A percentile compares a stretch with the other conserved stretches of the same genome.
Evolutionary conservation across 2,113 vertebrate genomes (phyloP).

Genomic region (Solenodon paradoxus): DNA sequence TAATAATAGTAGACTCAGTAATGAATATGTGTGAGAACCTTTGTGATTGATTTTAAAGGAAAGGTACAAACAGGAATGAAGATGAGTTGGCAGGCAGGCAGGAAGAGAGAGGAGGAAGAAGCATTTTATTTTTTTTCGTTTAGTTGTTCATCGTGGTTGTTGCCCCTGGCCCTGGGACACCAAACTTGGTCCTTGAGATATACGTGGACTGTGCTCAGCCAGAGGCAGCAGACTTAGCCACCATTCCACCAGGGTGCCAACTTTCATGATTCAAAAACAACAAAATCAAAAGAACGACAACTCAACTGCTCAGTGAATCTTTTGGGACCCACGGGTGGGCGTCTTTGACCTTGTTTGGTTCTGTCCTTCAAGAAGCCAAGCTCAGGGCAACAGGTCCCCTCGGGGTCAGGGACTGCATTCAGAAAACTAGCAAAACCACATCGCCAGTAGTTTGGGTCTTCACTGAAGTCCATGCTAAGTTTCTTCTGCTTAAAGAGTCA

Average conservation of each 20-base stretch:
- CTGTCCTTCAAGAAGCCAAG: neutral
- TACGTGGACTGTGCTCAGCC: too few species aligned
- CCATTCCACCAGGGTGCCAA: too few species aligned
- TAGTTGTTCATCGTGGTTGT: too few species aligned
- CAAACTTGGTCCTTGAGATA: too few species aligned
- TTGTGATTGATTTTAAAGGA: too few species aligned
- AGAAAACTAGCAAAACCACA: neutral
- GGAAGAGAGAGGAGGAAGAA: too few species aligned
- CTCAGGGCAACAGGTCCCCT: neutral
- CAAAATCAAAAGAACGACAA: neutral
- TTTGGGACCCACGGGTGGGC: neutral
- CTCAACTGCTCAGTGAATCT: neutral
- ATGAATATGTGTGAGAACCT: neutral
- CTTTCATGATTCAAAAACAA: neutral
- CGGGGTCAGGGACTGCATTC: neutral
- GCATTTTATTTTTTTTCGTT: too few species aligned
- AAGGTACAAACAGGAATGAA: too few species aligned
- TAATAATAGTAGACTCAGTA: neutral
- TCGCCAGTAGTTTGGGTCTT: neutral
- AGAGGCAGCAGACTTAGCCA: too few species aligned
- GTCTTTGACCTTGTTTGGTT: neutral
- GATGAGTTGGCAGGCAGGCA: too few species aligned
- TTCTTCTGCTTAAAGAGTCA: neutral
- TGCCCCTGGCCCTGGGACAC: too few species aligned
- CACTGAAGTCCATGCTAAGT: neutral